A percentile compares a stretch with the other conserved stretches of the same genome.
Conservation (phyloP, 2,113 vertebrate genomes). For the Pipra filicauda region DNA sequence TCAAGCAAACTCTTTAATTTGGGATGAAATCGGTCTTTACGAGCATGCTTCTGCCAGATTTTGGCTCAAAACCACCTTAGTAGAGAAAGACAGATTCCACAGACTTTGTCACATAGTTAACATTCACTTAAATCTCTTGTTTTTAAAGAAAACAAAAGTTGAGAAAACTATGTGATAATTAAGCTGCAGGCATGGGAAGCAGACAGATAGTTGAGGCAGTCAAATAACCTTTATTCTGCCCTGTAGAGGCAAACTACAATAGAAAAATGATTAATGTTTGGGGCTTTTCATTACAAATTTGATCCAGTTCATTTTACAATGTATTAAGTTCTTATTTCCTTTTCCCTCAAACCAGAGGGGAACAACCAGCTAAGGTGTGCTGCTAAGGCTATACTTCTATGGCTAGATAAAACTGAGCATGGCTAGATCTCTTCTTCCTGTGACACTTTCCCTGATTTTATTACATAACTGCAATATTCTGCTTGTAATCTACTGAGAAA, state of each 20-base stretch:
- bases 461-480: background rate
- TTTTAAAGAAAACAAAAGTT: conserved; percentile 46
- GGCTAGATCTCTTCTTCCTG: background rate
- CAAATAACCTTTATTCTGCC: conserved; percentile 23
- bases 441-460: background rate
- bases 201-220: background rate
- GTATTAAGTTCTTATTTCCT: background rate
- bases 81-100: background rate
- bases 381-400: background rate
- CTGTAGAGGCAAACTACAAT: background rate
- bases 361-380: background rate
- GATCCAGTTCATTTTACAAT: background rate
- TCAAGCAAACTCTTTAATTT: background rate
- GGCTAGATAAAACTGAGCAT: background rate
- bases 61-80: conserved; percentile 7
- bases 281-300: background rate
- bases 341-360: background rate
- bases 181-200: conserved; percentile 11
- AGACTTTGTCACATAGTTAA: conserved; percentile 16
- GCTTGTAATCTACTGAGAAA: background rate
- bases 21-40: background rate
- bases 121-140: conserved; percentile 31
- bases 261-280: background rate
- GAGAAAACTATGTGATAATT: conserved; percentile 33
- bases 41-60: background rate